These are phyloP conservation scores for Catharus minimus DNA, from an alignment of 2,113 vertebrate species.

Conservation along the genomic window DNA sequence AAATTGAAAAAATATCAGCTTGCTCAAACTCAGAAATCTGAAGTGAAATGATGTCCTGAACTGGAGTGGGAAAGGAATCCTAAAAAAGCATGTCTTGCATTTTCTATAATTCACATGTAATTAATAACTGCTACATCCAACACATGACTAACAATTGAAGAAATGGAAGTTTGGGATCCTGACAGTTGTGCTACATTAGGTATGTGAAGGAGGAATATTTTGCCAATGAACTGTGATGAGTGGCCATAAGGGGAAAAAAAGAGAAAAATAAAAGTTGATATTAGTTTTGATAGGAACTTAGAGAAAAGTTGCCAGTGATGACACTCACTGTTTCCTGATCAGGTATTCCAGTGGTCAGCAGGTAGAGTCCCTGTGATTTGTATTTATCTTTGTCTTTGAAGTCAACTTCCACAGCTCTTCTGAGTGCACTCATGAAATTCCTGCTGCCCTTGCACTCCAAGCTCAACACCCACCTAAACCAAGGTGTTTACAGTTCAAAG, in stretches of 20 bases:
- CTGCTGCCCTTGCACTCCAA: slow-evolving; percentile 75
- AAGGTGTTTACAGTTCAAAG: background rate
- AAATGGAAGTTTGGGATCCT: background rate
- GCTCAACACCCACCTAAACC: slow-evolving; percentile 77
- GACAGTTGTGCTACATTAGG: background rate
- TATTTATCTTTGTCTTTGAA: slow-evolving; percentile 69
- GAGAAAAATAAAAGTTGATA: background rate
- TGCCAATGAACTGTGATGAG: background rate
- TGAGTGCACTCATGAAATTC: slow-evolving; percentile 77
- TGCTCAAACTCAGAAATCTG: background rate
- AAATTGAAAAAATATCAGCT: background rate
- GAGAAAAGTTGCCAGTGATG: background rate
- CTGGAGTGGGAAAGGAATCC: background rate
- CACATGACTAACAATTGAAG: background rate
- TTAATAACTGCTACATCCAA: background rate
- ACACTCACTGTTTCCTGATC: slow-evolving; percentile 81
- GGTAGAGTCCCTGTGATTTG: slow-evolving; percentile 76
- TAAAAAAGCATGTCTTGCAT: background rate
- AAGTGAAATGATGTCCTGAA: background rate
- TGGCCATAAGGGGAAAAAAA: background rate
- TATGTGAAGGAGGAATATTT: background rate
- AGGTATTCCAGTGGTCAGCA: slow-evolving; percentile 81
- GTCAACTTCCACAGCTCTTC: slow-evolving; percentile 74
- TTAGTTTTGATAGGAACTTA: background rate
- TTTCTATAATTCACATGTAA: background rate